Evolutionary conservation across 1,140 invertebrate genomes (phyloP), one percentile per base, ranked within the genome.

Genomic region (Wasmannia auropunctata): DNA sequence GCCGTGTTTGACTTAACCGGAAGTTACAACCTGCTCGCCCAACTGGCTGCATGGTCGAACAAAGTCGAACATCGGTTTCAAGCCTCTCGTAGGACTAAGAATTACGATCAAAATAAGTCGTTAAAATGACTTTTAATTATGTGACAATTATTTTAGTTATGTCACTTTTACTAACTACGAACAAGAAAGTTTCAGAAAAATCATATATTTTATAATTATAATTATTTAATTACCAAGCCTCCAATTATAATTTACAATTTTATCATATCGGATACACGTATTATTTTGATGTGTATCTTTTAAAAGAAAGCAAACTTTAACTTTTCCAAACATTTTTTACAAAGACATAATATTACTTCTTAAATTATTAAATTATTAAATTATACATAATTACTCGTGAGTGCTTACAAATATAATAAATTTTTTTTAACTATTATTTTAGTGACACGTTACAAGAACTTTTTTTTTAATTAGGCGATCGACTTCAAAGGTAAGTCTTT

Each of bases 1-100:
- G 90, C 89, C 88, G 91, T 94, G 93, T 94, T 95, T 94, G 94
- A 94, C 94, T 94, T 94, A 94, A 94, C 92, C 92, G 91, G 90
- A 94, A 94, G 91, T 94, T 93, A 93, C 88, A 86, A 87, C 87
- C 92, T 86, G 79, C 67, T 46, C 79, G 54, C 69, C 86, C 86
- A 84, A 91, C 87, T 90, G 91, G 90, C 92, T 88, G 86, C 87
- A 72, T 89, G 85, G 86, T 85, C 87, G 88, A 87, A 60, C 75
- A 63, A 90, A 86, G 88, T 87, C 88, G 67, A 75, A 34, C 49
- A 46, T 74, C 86, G 40, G 77, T 70, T 74, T 90, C 81, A 83
- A 86, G 75, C 79, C 79, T 83, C 81, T 90, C 65, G 19, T 49
- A 85, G 88, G 86, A 67, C 51, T 67, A 77, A 69, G 34, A 89